phyloP scores from a whole-genome alignment of 2,888 invertebrate genomes.

The Cylloceria caligata region DNA sequence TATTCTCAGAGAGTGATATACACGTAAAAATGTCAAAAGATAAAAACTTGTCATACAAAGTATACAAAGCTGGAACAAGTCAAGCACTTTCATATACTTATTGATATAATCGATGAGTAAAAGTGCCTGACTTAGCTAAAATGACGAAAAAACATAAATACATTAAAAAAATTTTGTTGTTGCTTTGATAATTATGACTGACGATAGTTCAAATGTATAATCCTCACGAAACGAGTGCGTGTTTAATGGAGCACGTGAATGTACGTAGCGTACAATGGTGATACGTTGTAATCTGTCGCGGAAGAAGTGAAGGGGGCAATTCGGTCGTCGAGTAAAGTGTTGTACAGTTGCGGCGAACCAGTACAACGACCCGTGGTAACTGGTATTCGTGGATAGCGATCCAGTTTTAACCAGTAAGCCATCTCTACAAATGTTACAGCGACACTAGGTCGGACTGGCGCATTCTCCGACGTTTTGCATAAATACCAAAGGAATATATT shows the following conservation, averaged over 20 bases:
- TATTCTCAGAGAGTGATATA: neutral
- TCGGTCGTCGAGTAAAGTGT: conserved; percentile 25
- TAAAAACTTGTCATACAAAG: neutral
- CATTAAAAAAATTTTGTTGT: too few relatives aligned
- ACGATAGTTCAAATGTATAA: conserved; percentile 48
- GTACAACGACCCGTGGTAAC: conserved; percentile 77
- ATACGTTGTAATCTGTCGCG: conserved; percentile 59
- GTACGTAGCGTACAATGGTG: neutral
- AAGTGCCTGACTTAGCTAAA: neutral
- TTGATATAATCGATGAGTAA: neutral
- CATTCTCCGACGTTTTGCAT: neutral
- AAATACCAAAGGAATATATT: neutral
- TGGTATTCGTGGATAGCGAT: conserved; percentile 70
- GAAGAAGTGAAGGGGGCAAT: conserved; percentile 55
- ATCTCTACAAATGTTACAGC: conserved; percentile 39
- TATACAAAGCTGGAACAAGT: neutral
- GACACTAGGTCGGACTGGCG: conserved; percentile 9
- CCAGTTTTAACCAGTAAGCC: conserved; percentile 74
- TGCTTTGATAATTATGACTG: conserved; percentile 1
- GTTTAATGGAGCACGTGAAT: conserved; percentile 7
- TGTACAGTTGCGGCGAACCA: conserved; percentile 55
- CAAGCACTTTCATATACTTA: neutral
- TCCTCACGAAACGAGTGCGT: conserved; percentile 11
- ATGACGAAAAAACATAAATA: neutral
- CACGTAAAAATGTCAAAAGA: neutral